phyloP scores from a whole-genome alignment of 2,888 invertebrate genomes.

The Drosophila prolongata region DNA sequence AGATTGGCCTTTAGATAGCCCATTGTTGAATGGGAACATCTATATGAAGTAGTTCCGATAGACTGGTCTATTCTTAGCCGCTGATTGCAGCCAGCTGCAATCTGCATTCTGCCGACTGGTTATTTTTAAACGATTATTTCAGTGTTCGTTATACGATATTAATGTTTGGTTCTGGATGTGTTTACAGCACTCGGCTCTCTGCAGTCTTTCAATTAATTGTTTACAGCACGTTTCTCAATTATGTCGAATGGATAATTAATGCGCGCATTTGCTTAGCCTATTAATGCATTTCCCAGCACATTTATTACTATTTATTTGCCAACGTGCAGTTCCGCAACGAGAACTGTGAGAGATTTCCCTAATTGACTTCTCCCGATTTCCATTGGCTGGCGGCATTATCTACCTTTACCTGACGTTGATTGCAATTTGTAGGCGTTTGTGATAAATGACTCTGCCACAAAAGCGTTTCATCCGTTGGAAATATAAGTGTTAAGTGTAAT shows the following conservation, averaged over 20 bases:
- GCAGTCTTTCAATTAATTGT: conserved; percentile 46
- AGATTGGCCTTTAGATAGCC: conserved; percentile 25
- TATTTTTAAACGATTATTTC: conserved; percentile 58
- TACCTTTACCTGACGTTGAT: conserved; percentile 2
- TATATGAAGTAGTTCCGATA: conserved; percentile 12
- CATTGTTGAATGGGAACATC: conserved; percentile 1
- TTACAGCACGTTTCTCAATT: conserved; percentile 60
- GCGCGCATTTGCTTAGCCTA: conserved; percentile 49
- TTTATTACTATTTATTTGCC: conserved; percentile 68
- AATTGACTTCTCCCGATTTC: conserved; percentile 47
- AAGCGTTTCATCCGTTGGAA: not conserved
- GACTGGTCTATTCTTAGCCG: conserved; percentile 36
- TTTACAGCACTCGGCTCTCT: conserved; percentile 33
- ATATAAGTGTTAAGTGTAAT: no score
- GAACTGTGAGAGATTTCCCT: conserved; percentile 44
- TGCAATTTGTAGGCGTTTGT: not conserved
- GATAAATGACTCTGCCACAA: conserved; percentile 4
- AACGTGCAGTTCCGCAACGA: conserved; percentile 64
- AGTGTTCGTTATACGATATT: conserved; percentile 38
- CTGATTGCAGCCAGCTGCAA: conserved; percentile 43
- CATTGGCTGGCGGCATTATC: conserved; percentile 2
- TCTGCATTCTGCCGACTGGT: conserved; percentile 18
- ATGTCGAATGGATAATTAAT: conserved; percentile 58
- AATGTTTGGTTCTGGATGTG: conserved; percentile 41
- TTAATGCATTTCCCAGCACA: conserved; percentile 63